These are phyloP conservation scores for Acanthurus leucopareius DNA, from an alignment of 2,797 vertebrate genomes.

Conservation along the genomic window DNA sequence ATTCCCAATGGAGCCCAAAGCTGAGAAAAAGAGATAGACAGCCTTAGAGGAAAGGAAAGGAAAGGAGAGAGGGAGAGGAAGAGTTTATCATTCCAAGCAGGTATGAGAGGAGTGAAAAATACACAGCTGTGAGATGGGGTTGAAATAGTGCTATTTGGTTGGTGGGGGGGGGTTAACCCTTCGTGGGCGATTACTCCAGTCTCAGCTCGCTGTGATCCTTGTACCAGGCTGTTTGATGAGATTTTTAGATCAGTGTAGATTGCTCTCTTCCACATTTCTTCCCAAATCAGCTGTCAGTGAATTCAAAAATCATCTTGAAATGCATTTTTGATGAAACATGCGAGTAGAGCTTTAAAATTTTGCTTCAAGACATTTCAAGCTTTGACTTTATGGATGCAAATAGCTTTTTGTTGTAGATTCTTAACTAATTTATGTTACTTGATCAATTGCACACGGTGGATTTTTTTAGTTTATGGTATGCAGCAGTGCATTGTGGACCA, in stretches of 20 bases:
- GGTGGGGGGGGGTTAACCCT: constrained; percentile 39
- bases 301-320: constrained; percentile 14
- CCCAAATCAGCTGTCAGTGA: constrained; percentile 21
- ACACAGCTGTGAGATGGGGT: constrained; percentile 64
- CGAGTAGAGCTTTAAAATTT: constrained; percentile 7
- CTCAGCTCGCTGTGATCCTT: constrained; percentile 44
- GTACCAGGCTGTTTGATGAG: constrained; percentile 63
- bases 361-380: background rate
- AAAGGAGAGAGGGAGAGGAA: constrained; percentile 11
- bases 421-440: background rate
- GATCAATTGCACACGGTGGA: constrained; percentile 14
- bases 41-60: constrained; percentile 48
- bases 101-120: constrained; percentile 67
- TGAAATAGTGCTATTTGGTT: constrained; percentile 67
- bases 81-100: constrained; percentile 79
- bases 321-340: background rate
- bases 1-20: constrained; percentile 52
- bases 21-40: constrained; percentile 69
- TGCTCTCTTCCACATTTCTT: constrained; percentile 23
- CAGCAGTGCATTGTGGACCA: constrained; percentile 16
- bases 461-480: background rate
- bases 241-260: constrained; percentile 60
- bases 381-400: background rate
- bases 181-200: constrained; percentile 57
- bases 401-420: constrained; percentile 5